Conservation (phyloP, 2,113 vertebrate species). For the Marmota flaviventris region DNA sequence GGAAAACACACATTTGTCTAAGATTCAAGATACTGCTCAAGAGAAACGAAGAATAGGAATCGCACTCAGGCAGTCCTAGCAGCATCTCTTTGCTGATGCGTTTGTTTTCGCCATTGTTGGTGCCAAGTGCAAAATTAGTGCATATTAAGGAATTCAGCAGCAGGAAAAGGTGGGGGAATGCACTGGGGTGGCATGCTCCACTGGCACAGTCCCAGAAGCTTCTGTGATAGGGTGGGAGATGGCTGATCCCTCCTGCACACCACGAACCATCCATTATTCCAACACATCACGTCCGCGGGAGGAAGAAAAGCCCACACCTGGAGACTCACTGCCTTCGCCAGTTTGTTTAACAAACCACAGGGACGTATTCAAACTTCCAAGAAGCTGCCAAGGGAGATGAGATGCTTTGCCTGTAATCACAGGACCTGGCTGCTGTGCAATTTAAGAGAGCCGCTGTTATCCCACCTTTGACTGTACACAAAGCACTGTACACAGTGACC, state of each 20-base stretch:
- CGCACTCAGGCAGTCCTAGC: neutral
- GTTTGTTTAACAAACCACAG: slow-evolving; percentile 8
- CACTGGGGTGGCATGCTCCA: neutral
- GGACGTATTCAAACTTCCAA: neutral
- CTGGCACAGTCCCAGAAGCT: neutral
- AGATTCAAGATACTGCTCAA: neutral
- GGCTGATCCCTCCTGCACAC: neutral
- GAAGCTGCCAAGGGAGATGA: slow-evolving; percentile 53
- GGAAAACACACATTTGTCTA: slow-evolving; percentile 28
- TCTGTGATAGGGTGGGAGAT: neutral
- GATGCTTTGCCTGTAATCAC: neutral
- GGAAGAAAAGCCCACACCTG: neutral
- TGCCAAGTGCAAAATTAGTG: neutral
- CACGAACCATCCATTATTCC: neutral
- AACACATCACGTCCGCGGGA: neutral
- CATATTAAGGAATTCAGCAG: neutral
- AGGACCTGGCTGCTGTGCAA: neutral
- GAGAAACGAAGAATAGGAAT: neutral
- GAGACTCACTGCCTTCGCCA: neutral
- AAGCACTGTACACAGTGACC: neutral
- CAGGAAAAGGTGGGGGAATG: too few relatives aligned
- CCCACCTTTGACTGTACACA: neutral
- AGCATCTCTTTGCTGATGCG: neutral
- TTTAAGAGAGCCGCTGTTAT: neutral
- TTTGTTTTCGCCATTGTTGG: neutral